Conservation (phyloP, 2,797 vertebrate species). For the Setipinna tenuifilis region DNA sequence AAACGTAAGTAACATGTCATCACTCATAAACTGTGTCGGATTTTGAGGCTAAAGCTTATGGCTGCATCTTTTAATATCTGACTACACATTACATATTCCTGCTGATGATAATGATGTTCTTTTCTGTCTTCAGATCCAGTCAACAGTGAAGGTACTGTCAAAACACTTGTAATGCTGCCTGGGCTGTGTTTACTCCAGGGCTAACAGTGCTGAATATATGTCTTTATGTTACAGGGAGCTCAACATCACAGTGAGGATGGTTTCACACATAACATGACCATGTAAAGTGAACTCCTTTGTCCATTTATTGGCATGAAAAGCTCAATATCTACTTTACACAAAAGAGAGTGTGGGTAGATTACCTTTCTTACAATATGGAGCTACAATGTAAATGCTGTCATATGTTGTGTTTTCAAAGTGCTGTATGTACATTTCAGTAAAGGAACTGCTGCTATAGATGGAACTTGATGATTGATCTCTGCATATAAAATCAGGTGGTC, state of each 20-base stretch:
- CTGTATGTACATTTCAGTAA: neutral
- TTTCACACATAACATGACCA: neutral
- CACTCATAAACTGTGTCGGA: neutral
- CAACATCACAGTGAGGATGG: neutral
- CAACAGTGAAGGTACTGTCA: neutral
- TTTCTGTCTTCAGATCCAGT: neutral
- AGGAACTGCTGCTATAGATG: too few species aligned
- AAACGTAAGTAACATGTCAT: neutral
- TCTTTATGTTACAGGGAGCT: neutral
- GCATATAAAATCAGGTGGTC: neutral
- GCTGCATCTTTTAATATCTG: neutral
- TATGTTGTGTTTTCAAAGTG: neutral
- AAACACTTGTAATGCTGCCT: neutral
- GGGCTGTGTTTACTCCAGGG: neutral
- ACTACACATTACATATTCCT: neutral
- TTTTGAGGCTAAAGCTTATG: neutral
- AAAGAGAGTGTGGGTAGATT: neutral
- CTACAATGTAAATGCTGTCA: neutral
- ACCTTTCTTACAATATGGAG: neutral
- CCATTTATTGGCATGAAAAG: neutral
- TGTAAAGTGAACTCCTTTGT: neutral
- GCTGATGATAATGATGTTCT: neutral
- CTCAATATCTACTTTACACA: neutral
- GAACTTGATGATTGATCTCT: neutral
- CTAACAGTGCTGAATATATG: neutral